phyloP scores from a whole-genome alignment of 2,888 invertebrate species.

The Pammene fasciana region DNA sequence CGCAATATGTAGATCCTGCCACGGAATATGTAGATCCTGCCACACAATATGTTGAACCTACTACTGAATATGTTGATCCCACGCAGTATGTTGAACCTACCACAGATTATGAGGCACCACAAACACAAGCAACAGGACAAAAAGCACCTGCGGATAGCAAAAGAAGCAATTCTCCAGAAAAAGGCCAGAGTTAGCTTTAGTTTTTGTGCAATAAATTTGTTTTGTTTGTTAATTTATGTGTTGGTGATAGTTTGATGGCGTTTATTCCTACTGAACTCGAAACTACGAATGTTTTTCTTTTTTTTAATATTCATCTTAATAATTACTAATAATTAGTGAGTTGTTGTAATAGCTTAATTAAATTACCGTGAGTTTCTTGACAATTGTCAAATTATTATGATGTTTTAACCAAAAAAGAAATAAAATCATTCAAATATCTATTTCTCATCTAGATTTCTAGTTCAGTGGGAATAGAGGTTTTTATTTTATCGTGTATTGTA shows the following conservation, averaged over 20 bases:
- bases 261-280: slow-evolving; percentile 6
- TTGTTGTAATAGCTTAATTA: too few relatives aligned
- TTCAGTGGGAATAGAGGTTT: neutral
- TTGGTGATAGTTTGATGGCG: slow-evolving; percentile 41
- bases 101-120: slow-evolving; percentile 25
- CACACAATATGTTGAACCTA: slow-evolving; percentile 42
- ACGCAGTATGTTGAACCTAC: slow-evolving; percentile 13
- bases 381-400: too few relatives aligned
- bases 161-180: slow-evolving; percentile 53
- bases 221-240: slow-evolving; percentile 52
- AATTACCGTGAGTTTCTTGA: too few relatives aligned
- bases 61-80: slow-evolving; percentile 2
- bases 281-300: neutral
- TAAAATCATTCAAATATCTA: too few relatives aligned
- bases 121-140: slow-evolving; percentile 34
- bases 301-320: too few relatives aligned
- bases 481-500: slow-evolving; percentile 12
- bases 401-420: too few relatives aligned
- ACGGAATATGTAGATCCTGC: slow-evolving; percentile 13
- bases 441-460: neutral
- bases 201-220: slow-evolving; percentile 71
- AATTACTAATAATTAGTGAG: too few relatives aligned
- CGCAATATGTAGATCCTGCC: slow-evolving; percentile 57
- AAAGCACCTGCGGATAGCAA: slow-evolving; percentile 49
- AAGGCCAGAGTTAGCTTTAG: slow-evolving; percentile 70